A percentile compares a stretch with the other conserved stretches of the same genome.
Conservation (phyloP, 2,113 vertebrate genomes). For the Lagenorhynchus albirostris region DNA sequence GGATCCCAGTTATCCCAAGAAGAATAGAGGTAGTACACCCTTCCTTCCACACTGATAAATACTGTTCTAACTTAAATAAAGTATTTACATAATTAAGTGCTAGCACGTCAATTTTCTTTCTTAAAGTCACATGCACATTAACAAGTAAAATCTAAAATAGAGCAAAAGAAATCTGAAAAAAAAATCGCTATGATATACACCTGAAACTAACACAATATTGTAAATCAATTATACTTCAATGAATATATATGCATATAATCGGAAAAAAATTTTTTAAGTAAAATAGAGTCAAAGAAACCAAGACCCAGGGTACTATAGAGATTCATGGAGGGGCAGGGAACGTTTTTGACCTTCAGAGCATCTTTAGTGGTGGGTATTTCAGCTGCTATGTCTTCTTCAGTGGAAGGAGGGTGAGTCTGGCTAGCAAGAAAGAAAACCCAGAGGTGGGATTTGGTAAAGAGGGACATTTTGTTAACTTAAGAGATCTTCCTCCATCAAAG, state of each 20-base stretch:
- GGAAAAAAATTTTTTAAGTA: background rate
- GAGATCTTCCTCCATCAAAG: slow-evolving; percentile 5
- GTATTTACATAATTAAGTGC: background rate
- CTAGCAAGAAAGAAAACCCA: background rate
- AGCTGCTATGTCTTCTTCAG: background rate
- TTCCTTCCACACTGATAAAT: background rate
- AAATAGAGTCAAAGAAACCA: background rate
- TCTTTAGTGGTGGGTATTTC: background rate
- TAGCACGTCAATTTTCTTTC: slow-evolving; percentile 3
- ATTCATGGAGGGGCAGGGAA: background rate
- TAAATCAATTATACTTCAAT: background rate
- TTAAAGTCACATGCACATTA: background rate
- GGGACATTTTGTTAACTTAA: background rate
- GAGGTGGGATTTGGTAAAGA: background rate
- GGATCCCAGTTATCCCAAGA: background rate
- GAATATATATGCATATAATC: background rate
- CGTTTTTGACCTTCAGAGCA: background rate
- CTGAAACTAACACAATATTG: background rate
- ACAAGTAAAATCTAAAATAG: background rate
- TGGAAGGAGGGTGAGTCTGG: background rate
- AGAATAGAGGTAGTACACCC: background rate
- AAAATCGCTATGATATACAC: background rate
- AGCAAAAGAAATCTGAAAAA: background rate
- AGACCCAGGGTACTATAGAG: background rate
- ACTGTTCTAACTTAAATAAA: background rate